These are phyloP conservation scores for Calameuta filiformis DNA, from an alignment of 2,888 invertebrate species.

Conservation along the genomic window DNA sequence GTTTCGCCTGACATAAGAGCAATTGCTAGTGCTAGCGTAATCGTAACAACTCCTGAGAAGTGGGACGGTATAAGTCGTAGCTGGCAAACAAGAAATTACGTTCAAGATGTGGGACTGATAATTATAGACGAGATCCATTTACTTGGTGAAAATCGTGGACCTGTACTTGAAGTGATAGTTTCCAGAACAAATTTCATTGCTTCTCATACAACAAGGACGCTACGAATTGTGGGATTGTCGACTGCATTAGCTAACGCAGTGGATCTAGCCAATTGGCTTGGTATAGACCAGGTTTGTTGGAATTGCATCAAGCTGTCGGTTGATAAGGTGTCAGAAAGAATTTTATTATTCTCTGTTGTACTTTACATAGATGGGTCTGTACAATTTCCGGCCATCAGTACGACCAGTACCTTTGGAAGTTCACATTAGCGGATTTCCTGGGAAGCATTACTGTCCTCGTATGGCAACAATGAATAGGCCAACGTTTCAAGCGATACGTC, in stretches of 20 bases:
- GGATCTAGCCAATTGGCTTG: constrained; percentile 96
- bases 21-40: constrained; percentile 87
- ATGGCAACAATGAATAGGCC: constrained; percentile 99
- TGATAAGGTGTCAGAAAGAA: background rate
- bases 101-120: constrained; percentile 88
- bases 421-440: constrained; percentile 95
- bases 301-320: background rate
- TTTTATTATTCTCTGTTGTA: background rate
- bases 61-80: constrained; percentile 99
- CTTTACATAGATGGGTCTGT: constrained; percentile 80
- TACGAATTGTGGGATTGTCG: constrained; percentile 94
- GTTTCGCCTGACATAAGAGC: constrained; percentile 88
- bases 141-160: constrained; percentile 89
- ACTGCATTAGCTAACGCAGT: constrained; percentile 98
- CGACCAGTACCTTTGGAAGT: constrained; percentile 96
- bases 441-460: constrained; percentile 98
- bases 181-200: constrained; percentile 97
- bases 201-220: constrained; percentile 82
- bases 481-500: constrained; percentile 93
- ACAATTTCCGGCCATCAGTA: constrained; percentile 97
- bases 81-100: constrained; percentile 97
- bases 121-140: constrained; percentile 99
- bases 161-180: constrained; percentile 96
- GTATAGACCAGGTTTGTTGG: constrained; percentile 72
- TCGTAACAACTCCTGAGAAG: constrained; percentile 99